Evolutionary conservation across 2,888 invertebrate species (phyloP).

Genomic region (Drosophila affinis): DNA sequence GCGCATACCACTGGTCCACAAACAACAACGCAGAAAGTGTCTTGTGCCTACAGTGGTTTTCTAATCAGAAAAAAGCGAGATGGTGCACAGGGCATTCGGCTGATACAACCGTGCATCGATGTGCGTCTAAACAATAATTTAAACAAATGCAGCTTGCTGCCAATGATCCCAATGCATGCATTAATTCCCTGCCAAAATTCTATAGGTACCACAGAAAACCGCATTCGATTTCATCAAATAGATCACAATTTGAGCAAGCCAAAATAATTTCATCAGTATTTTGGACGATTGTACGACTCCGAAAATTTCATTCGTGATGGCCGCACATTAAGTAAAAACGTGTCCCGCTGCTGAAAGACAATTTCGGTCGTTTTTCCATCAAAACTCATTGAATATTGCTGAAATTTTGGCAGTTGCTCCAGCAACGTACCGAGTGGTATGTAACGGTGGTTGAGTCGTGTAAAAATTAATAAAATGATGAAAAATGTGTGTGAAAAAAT

Average conservation of each 20-base stretch:
- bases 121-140: constrained; percentile 46
- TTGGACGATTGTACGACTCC: constrained; percentile 64
- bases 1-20: too few species aligned
- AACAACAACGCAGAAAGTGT: too few species aligned
- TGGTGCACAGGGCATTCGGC: too few species aligned
- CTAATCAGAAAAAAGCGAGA: too few species aligned
- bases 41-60: too few species aligned
- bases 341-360: constrained; percentile 84
- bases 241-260: constrained; percentile 56
- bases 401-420: constrained; percentile 44
- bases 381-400: constrained; percentile 78
- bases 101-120: too few species aligned
- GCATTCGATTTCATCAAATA: constrained; percentile 54
- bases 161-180: constrained; percentile 56
- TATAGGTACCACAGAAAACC: constrained; percentile 53
- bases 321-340: constrained; percentile 84
- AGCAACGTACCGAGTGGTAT: constrained; percentile 55
- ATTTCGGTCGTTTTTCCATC: constrained; percentile 79
- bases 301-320: constrained; percentile 66
- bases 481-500: constrained; percentile 83
- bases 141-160: constrained; percentile 36
- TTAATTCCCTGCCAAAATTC: constrained; percentile 49
- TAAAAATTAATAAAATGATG: constrained; percentile 59
- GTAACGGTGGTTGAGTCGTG: not conserved
- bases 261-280: constrained; percentile 69